Conservation (phyloP, 2,113 vertebrate genomes). For the Argyrosomus japonicus region DNA sequence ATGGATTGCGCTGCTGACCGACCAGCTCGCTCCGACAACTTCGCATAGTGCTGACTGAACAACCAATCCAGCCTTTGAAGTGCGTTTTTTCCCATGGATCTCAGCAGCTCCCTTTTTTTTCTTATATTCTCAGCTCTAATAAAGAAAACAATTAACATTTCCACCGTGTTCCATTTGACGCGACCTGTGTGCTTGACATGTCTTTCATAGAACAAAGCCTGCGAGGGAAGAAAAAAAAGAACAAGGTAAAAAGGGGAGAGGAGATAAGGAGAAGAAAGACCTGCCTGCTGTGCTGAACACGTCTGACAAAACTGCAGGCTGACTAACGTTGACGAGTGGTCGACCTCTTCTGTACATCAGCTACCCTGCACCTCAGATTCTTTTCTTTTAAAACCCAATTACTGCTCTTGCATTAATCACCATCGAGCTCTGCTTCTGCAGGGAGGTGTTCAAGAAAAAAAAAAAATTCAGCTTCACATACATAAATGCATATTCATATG, state of each 20-base stretch:
- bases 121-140: conserved; percentile 34
- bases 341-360: conserved; percentile 34
- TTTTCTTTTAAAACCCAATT: not conserved
- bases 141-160: conserved; percentile 76
- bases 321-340: conserved; percentile 15
- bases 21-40: conserved; percentile 53
- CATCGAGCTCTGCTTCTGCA: not conserved
- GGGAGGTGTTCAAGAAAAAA: not conserved
- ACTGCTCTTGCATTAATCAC: conserved; percentile 6
- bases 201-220: conserved; percentile 66
- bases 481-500: not conserved
- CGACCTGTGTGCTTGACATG: conserved; percentile 57
- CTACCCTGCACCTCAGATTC: not conserved
- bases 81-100: conserved; percentile 64
- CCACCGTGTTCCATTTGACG: conserved; percentile 48
- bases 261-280: conserved; percentile 49
- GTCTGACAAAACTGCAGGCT: conserved; percentile 43
- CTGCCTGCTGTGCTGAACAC: conserved; percentile 37
- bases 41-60: conserved; percentile 72
- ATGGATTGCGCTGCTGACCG: conserved; percentile 57
- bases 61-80: conserved; percentile 73
- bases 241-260: conserved; percentile 5
- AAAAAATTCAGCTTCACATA: not conserved
- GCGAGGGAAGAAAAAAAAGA: conserved; percentile 1
- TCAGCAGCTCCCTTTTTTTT: conserved; percentile 33